A percentile compares a stretch with the other conserved stretches of the same genome.
phyloP scores from a whole-genome alignment of 2,113 vertebrate species.

The Gadus macrocephalus region DNA sequence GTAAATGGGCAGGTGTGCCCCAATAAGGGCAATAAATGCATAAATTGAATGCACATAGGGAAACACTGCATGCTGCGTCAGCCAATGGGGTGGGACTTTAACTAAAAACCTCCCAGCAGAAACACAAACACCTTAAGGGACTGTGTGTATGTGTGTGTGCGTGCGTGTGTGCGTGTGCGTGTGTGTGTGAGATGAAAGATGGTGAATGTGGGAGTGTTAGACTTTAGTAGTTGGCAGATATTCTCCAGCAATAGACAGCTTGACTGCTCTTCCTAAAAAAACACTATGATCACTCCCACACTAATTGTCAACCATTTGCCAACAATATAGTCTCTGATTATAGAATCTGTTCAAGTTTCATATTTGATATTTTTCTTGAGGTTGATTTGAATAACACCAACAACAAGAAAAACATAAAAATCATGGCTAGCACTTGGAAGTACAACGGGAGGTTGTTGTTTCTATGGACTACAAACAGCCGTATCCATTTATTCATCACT shows the following conservation, averaged over 20 bases:
- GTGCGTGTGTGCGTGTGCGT: not conserved
- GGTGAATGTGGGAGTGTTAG: too few species aligned
- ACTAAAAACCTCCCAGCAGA: not conserved
- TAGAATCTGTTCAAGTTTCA: not conserved
- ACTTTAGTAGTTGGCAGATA: not conserved
- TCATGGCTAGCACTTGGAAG: too few species aligned
- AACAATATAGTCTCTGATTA: not conserved
- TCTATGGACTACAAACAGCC: too few species aligned
- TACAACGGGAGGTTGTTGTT: too few species aligned
- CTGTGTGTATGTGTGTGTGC: not conserved
- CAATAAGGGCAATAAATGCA: slow-evolving; percentile 30
- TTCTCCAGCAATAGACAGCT: slow-evolving; percentile 10
- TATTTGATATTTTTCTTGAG: not conserved
- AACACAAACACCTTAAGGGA: too few species aligned
- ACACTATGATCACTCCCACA: not conserved
- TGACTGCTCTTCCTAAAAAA: slow-evolving; percentile 6
- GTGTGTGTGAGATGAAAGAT: not conserved
- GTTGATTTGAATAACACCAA: too few species aligned
- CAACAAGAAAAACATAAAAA: too few species aligned
- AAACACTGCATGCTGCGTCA: not conserved
- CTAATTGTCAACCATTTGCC: not conserved
- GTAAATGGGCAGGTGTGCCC: slow-evolving; percentile 28
- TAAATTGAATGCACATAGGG: not conserved
- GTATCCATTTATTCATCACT: too few species aligned
- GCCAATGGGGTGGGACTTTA: not conserved